Percentiles rank a stretch among this genome's conserved stretches.
Conservation (phyloP, 2,888 invertebrate species). For the Caenorhabditis japonica region DNA sequence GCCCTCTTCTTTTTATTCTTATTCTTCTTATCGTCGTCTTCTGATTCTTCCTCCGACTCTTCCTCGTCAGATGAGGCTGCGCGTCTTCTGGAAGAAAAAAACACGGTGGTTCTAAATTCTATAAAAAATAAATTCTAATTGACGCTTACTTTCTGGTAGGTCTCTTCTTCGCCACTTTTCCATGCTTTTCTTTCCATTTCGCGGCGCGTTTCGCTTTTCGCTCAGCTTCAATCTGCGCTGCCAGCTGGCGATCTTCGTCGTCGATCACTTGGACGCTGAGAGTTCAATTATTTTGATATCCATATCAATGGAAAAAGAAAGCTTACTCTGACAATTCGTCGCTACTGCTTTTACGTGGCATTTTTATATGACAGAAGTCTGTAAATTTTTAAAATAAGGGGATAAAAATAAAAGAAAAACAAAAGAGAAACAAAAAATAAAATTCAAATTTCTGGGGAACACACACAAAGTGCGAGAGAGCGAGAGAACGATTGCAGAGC, state of each 20-base stretch:
- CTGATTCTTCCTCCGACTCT: constrained; percentile 1
- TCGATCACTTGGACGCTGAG: constrained; percentile 55
- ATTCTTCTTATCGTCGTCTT: constrained; percentile 6
- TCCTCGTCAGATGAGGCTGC: constrained; percentile 12
- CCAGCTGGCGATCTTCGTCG: constrained; percentile 57
- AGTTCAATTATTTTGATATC: constrained; percentile 1
- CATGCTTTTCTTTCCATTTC: constrained; percentile 28
- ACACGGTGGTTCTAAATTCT: background rate
- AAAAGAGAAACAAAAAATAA: background rate
- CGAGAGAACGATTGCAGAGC: no score
- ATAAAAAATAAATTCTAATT: background rate
- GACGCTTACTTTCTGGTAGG: constrained; percentile 4
- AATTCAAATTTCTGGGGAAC: background rate
- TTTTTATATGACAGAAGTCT: no score
- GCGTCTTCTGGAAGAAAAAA: constrained; percentile 24
- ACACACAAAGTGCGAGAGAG: no score
- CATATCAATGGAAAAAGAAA: background rate
- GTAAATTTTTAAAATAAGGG: no score
- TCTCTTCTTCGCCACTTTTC: constrained; percentile 14
- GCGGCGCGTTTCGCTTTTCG: constrained; percentile 35
- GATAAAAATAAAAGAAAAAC: background rate
- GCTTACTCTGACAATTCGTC: constrained; percentile 15
- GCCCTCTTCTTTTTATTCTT: background rate
- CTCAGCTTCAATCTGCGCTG: constrained; percentile 37
- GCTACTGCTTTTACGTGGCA: no score